phyloP scores from a whole-genome alignment of 2,113 vertebrate genomes.

The Podarcis cretensis region DNA sequence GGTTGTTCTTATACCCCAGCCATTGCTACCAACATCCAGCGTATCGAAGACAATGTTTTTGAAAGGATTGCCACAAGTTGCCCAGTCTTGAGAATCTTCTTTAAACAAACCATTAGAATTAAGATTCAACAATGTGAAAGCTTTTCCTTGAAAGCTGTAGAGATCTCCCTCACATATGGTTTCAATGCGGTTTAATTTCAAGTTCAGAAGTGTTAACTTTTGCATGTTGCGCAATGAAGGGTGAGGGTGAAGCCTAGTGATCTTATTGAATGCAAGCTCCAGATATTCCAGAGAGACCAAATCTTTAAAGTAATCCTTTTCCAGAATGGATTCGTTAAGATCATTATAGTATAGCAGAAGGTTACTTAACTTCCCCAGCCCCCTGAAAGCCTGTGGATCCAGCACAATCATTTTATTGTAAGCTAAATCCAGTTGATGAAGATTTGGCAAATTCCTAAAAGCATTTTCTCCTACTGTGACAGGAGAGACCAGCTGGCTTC shows the following conservation, averaged over 20 bases:
- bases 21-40: constrained; percentile 75
- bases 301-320: constrained; percentile 78
- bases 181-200: constrained; percentile 76
- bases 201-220: constrained; percentile 72
- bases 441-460: constrained; percentile 80
- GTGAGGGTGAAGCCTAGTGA: constrained; percentile 78
- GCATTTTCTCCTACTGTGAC: constrained; percentile 78
- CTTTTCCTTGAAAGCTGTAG: constrained; percentile 81
- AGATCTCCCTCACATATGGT: constrained; percentile 83
- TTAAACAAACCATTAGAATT: constrained; percentile 41
- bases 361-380: constrained; percentile 71
- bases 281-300: constrained; percentile 79
- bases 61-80: constrained; percentile 84
- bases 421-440: constrained; percentile 78
- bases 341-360: constrained; percentile 75
- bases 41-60: constrained; percentile 71
- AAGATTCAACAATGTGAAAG: constrained; percentile 74
- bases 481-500: constrained; percentile 53
- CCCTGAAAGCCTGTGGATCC: constrained; percentile 81
- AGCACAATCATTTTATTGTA: constrained; percentile 60
- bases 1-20: constrained; percentile 50
- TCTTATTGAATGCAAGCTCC: constrained; percentile 76
- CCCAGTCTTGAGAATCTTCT: constrained; percentile 60
- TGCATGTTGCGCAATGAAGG: constrained; percentile 80
- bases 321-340: constrained; percentile 78